Conservation (phyloP, 2,113 vertebrate genomes). For the Naja naja region DNA sequence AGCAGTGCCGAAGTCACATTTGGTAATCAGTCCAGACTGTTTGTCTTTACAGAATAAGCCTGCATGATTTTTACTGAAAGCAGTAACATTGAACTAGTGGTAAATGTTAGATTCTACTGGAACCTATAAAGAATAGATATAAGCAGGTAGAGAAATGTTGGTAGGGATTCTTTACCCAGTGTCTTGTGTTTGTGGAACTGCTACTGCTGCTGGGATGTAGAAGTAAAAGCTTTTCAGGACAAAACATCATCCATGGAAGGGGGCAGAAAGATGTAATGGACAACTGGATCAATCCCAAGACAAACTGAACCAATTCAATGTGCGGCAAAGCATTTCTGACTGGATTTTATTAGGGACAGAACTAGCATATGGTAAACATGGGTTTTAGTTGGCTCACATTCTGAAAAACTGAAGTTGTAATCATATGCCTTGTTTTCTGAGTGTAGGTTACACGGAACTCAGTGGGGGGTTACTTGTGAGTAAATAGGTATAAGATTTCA, state of each 20-base stretch:
- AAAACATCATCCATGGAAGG: background rate
- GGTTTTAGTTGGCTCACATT: background rate
- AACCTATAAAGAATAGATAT: background rate
- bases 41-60: conserved; percentile 63
- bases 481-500: background rate
- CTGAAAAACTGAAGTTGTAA: background rate
- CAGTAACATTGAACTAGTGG: conserved; percentile 24
- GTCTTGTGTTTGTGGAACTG: background rate
- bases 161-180: background rate
- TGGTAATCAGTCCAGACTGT: conserved; percentile 68
- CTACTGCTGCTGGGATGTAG: background rate
- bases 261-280: background rate
- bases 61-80: conserved; percentile 38
- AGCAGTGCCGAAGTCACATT: conserved; percentile 58
- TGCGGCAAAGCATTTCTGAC: background rate
- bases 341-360: background rate
- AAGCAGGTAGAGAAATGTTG: background rate
- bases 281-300: background rate
- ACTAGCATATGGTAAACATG: background rate
- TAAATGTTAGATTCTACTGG: conserved; percentile 15
- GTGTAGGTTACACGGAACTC: background rate
- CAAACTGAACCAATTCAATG: background rate
- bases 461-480: background rate
- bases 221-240: background rate
- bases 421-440: background rate